Evolutionary conservation across 2,888 invertebrate species (phyloP), one percentile per base, ranked within the genome.

Genomic region (Dermolepida albohirtum): DNA sequence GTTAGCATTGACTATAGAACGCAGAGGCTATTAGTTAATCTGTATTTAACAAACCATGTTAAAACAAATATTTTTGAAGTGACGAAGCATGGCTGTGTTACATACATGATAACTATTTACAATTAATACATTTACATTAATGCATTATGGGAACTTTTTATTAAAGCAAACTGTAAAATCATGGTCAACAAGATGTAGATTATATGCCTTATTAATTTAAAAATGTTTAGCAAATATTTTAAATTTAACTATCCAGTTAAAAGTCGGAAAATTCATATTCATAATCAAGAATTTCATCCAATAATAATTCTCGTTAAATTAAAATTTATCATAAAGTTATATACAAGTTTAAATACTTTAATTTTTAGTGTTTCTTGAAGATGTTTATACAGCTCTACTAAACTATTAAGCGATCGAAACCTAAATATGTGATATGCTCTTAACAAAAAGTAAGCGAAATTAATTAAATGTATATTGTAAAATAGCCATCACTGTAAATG

Each of bases 31-130:
- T 74, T 68, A 55, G 72, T 74, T 71, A 54, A 70, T 76, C 77
- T 77, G 77, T 79, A 77, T 77, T 70, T 77, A 78, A 78, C 78
- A 74, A 75, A 74, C 78, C 78, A 77, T 78, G 78, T 76, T 71
- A 68, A 69, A 66, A 66, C 55, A 63, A 66, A 59, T 63, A 65
- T 66, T 54, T 65, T 64, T 68, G 47, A 55, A 55, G 49, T 34
- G n/a, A 49, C 68, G 71, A 73, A 71, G 72, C 77, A 77, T 79
- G 79, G 78, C 76, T 78, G 79, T 78, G 78, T 78, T 80, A 77
- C 69, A 75, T 80, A 78, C 78, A 77, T 73, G 73, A 72, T 77
- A 73, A 73, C 72, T 72, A 69, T 73, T 74, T 72, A 75, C 72
- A 73, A 75, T 73, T 69, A 64, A 66, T 72, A 73, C 70, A 67